Evolutionary conservation across 2,888 invertebrate species (phyloP), one percentile per base, ranked within the genome.

Genomic region (Apodemia duryi): DNA sequence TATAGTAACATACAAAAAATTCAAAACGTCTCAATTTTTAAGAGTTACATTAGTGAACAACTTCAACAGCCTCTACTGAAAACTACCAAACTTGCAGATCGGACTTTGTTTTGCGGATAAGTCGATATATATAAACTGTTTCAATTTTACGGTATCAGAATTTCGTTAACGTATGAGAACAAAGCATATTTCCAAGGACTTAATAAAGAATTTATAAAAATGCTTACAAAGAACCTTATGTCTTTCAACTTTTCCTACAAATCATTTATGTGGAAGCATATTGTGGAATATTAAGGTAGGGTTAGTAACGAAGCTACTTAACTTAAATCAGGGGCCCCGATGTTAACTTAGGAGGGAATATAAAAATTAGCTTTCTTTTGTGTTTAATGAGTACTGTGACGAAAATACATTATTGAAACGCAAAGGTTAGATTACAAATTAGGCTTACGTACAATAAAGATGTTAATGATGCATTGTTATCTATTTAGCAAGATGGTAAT

Each of bases 41-140:
- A 62, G 38, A 63, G 32, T 29, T 63, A 63, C 11, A 51, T 49
- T 49, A 51, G 49, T 63, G 11, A 63, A 32, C 51, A 63, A 32
- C 51, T 63, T 63, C 51, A 41, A 9, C 38, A 63, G 21, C 1
- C 21, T n/a, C 63, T 63, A 63, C 52, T 49, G 63, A 63, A 63
- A 51, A 49, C 51, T 63, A 29, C 29, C 51, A 29, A 63, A 5
- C 51, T 32, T 63, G 38, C 63, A 63, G 51, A 63, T 63, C 28
- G 63, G 49, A 51, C 63, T 63, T 63, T 63, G 29, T 63, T 63
- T 51, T 63, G n/a, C 35, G 52, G 63, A 13, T 51, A 52, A 63
- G 63, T 63, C 63, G 63, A 51, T 29, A 32, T 32, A 32, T 4
- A 32, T 32, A 38, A 38, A 38, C 38, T 38, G 9, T 52, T 13